phyloP scores from a whole-genome alignment of 37 sponge, comb jelly and placozoan genomes.

The Corticium candelabrum region DNA sequence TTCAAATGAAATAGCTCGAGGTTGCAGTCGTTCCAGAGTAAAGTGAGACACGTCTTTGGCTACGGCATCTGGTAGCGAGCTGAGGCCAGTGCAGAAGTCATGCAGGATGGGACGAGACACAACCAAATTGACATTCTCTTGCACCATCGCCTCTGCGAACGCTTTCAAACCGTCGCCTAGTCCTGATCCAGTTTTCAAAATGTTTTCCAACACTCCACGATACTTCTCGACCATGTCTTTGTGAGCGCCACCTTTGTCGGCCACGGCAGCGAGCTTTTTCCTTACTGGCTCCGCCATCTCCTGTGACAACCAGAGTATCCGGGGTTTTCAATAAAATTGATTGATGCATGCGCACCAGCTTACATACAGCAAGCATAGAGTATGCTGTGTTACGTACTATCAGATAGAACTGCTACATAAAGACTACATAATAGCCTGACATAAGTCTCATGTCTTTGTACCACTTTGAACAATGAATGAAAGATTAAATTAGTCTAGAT shows the following conservation, averaged over 20 bases:
- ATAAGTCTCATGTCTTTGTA: too few species aligned
- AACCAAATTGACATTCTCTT: conserved; percentile 8
- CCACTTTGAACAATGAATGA: too few species aligned
- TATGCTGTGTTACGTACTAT: too few species aligned
- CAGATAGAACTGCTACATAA: too few species aligned
- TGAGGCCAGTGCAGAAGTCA: neutral
- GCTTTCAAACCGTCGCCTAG: conserved; percentile 9
- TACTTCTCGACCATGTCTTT: conserved; percentile 53
- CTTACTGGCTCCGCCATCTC: neutral
- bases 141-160: conserved; percentile 25
- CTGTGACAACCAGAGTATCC: too few species aligned
- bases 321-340: too few species aligned
- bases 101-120: conserved; percentile 3
- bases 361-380: too few species aligned
- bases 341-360: too few species aligned
- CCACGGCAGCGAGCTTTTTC: neutral
- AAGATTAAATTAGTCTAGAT: too few species aligned
- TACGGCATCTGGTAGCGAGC: conserved; percentile 15
- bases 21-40: conserved; percentile 35
- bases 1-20: conserved; percentile 58
- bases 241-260: neutral
- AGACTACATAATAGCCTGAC: too few species aligned
- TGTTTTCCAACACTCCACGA: conserved; percentile 26
- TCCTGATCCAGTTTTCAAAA: conserved; percentile 1
- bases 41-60: conserved; percentile 42